Evolutionary conservation across 2,113 vertebrate species (phyloP).

Genomic region (Hirundichthys speculiger): DNA sequence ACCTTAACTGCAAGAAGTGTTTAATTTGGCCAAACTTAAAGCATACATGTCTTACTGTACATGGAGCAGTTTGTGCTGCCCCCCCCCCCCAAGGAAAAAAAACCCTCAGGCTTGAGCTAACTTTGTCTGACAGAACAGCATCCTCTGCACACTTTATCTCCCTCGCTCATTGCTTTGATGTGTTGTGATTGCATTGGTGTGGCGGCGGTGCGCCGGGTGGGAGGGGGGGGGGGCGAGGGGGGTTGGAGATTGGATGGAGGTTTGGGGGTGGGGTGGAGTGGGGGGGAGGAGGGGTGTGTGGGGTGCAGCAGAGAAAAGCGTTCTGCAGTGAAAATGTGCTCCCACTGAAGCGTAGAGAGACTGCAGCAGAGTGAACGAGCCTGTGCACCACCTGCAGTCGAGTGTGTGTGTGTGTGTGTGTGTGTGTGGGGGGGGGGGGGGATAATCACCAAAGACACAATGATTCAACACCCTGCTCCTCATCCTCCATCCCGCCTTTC

Average conservation of each 20-base stretch:
- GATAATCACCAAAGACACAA: constrained; percentile 76
- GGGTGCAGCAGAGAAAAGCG: constrained; percentile 63
- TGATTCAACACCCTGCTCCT: constrained; percentile 69
- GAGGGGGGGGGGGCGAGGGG: constrained; percentile 37
- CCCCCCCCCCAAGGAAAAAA: constrained; percentile 9
- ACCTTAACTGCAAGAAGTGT: too few species aligned
- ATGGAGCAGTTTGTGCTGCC: not conserved
- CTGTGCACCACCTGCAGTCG: constrained; percentile 76
- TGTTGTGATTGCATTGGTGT: constrained; percentile 76
- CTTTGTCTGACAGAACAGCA: constrained; percentile 58
- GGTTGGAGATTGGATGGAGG: constrained; percentile 27
- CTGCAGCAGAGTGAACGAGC: constrained; percentile 77
- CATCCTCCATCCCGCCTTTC: constrained; percentile 40
- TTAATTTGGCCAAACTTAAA: too few species aligned
- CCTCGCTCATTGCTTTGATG: constrained; percentile 74
- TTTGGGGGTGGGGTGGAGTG: not conserved
- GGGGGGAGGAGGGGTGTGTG: constrained; percentile 3
- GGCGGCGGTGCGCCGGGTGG: constrained; percentile 43
- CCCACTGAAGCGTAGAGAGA: constrained; percentile 81
- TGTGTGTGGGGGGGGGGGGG: constrained; percentile 30
- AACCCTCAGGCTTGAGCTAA: constrained; percentile 46
- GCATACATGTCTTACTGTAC: too few species aligned
- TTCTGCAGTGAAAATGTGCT: constrained; percentile 81
- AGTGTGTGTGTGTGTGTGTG: constrained; percentile 30
- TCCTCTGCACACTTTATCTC: constrained; percentile 64